Conservation (phyloP, 35 echinoderm and acorn worm species). For the Strongylocentrotus purpuratus region DNA sequence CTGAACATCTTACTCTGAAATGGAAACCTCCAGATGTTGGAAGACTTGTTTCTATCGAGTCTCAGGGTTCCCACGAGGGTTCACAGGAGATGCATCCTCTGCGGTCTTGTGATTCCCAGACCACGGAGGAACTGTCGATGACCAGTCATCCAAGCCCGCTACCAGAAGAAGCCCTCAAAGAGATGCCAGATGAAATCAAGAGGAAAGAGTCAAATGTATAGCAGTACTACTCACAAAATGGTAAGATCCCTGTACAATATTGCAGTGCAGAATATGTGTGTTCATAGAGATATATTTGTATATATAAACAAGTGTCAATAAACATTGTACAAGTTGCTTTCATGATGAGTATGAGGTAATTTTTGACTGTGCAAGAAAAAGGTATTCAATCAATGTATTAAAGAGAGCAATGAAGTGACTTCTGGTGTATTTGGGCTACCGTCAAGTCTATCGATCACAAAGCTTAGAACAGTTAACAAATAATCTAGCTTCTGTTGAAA, state of each 20-base stretch:
- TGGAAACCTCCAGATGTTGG: slow-evolving; percentile 19
- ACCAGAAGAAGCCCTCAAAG: slow-evolving; percentile 26
- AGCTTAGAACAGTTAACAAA: too few relatives aligned
- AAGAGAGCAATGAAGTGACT: neutral
- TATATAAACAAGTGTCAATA: neutral
- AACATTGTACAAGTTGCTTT: neutral
- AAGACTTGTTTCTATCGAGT: slow-evolving; percentile 27
- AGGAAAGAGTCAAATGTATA: slow-evolving; percentile 43
- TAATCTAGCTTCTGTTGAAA: neutral
- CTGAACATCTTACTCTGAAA: neutral
- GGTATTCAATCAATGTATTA: neutral
- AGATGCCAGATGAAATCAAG: slow-evolving; percentile 26
- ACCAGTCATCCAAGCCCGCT: slow-evolving; percentile 33
- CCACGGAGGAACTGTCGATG: slow-evolving; percentile 25
- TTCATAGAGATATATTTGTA: neutral
- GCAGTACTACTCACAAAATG: neutral
- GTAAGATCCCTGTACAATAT: neutral
- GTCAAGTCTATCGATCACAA: too few relatives aligned
- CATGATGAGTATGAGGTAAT: neutral
- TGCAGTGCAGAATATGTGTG: neutral
- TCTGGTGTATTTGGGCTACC: too few relatives aligned
- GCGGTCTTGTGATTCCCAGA: slow-evolving; percentile 27
- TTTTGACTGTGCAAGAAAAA: neutral
- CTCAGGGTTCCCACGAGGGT: neutral
- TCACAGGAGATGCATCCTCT: slow-evolving; percentile 3